Percentiles rank a stretch among this genome's conserved stretches.
phyloP scores from a whole-genome alignment of 2,888 invertebrate genomes.

The Aethes cnicana region DNA sequence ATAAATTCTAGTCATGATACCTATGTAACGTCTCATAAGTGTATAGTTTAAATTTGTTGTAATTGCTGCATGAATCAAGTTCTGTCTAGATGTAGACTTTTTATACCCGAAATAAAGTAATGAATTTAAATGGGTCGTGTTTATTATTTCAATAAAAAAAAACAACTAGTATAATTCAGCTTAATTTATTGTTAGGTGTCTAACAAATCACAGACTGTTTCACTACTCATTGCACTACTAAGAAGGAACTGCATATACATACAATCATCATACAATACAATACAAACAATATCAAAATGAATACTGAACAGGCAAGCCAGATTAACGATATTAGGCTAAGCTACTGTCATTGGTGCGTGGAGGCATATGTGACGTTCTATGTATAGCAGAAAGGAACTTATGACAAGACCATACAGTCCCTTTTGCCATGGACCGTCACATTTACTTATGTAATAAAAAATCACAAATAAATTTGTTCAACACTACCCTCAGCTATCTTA shows the following conservation, averaged over 20 bases:
- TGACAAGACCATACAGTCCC: too few relatives aligned
- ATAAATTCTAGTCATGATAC: neutral
- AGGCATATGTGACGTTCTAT: too few relatives aligned
- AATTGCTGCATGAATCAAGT: slow-evolving; percentile 38
- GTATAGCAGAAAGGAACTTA: too few relatives aligned
- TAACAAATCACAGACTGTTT: slow-evolving; percentile 70
- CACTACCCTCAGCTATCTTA: too few relatives aligned
- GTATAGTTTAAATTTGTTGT: slow-evolving; percentile 39
- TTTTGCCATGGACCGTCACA: too few relatives aligned
- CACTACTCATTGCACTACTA: slow-evolving; percentile 48
- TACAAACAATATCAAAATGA: slow-evolving; percentile 25
- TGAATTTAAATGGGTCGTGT: slow-evolving; percentile 38
- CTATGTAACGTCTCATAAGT: slow-evolving; percentile 5
- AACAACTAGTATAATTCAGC: slow-evolving; percentile 39
- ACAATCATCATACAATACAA: too few relatives aligned
- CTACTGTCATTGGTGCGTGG: neutral
- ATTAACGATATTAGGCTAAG: neutral
- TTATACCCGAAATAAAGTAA: slow-evolving; percentile 62
- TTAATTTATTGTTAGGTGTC: slow-evolving; percentile 62
- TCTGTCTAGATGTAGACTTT: slow-evolving; percentile 44
- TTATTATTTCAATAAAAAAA: slow-evolving; percentile 21
- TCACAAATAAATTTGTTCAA: too few relatives aligned
- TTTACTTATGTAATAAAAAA: too few relatives aligned
- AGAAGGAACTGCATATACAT: slow-evolving; percentile 20
- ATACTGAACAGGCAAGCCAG: slow-evolving; percentile 14